A percentile compares a stretch with the other conserved stretches of the same genome.
Evolutionary conservation across 1,140 invertebrate species (phyloP).

Genomic region (Leucophenga varia): DNA sequence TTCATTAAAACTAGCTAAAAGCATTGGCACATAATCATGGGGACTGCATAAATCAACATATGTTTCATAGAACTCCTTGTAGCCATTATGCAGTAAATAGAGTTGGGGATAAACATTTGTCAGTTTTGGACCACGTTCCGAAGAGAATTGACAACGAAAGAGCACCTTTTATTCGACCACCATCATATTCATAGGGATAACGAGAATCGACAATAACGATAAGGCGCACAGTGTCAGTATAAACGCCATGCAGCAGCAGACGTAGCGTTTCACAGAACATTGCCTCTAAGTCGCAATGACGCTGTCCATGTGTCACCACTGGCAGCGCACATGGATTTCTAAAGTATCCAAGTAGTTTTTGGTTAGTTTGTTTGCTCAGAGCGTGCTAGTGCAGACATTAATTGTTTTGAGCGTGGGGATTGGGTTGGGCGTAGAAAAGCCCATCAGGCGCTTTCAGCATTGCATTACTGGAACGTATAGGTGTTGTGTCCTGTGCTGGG

Average conservation of each 20-base stretch:
- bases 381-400: conserved; percentile 32
- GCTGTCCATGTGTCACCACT: conserved; percentile 63
- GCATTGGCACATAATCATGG: conserved; percentile 74
- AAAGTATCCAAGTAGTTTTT: conserved; percentile 81
- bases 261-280: conserved; percentile 76
- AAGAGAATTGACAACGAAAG: conserved; percentile 98
- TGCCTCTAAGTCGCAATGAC: conserved; percentile 82
- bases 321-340: conserved; percentile 76
- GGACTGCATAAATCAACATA: conserved; percentile 74
- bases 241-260: conserved; percentile 69
- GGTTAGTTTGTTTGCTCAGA: conserved; percentile 57
- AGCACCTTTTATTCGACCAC: conserved; percentile 96
- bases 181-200: conserved; percentile 95
- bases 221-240: conserved; percentile 60
- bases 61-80: conserved; percentile 80
- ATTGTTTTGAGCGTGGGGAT: no score
- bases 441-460: no score
- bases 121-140: conserved; percentile 88
- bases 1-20: conserved; percentile 69
- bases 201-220: conserved; percentile 73
- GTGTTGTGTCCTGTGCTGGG: no score
- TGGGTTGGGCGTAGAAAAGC: no score
- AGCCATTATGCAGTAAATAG: conserved; percentile 92
- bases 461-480: no score
- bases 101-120: conserved; percentile 88